Conservation (phyloP, 2,113 vertebrate species). For the human (Homo sapiens) region GRCh38 chr5:168393001-168393500, state of each 20-base stretch:
- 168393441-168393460: neutral
- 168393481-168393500: neutral
- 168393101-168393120: neutral
- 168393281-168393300: neutral
- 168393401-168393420: neutral
- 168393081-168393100: neutral
- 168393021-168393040: neutral
- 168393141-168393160: neutral
- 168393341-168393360: neutral
- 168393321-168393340: neutral
- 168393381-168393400: neutral
- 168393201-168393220: neutral
- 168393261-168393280: neutral
- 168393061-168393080: neutral
- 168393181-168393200: neutral
- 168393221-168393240: neutral
- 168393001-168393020: neutral
- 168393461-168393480: neutral
- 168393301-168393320: neutral
- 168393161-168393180: neutral
- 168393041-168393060: neutral
- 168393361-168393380: constrained; percentile 10
- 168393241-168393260: neutral
- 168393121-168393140: neutral
- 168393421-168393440: neutral